Base-by-base conservation (phyloP, 1,140 invertebrate genomes). In the Mylabris phalerata region DNA sequence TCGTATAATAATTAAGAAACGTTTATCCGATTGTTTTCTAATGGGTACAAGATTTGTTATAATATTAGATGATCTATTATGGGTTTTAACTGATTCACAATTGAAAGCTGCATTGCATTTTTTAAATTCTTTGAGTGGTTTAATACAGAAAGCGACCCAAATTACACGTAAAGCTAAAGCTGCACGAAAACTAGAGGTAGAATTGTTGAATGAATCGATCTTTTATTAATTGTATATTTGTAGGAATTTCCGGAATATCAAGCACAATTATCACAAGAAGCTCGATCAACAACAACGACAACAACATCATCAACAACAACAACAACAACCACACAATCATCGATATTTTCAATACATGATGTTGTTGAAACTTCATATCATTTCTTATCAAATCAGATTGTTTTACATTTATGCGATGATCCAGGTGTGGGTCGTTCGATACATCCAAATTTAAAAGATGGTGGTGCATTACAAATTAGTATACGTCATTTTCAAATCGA, bases 291-390 rank as follows among this genome's bases (percentile, higher is more conserved):
- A 19, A 57, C 59, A 48, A 59, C 6, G 72, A 78, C 43, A 48
- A 59, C 6, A 72, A 78, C 43, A 70, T 47, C 64, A 56, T 47
- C 64, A 56, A 75, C 58, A 11, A 57, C 59, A 48, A 59, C 6
- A 72, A 78, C 43, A 19, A 19, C 19, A 19, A 19, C 19, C 19
- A 19, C 19, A 19, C 19, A 19, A 19, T 79, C 82, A 38, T 84
- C 82, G 67, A 81, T 92, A 69, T 98, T 98, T 77, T 82, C 84
- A 13, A 83, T 83, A 57, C 94, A 92, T 77, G 95, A 99, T 80
- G 93, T 99, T 27, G 78, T 90, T 4, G 95, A 98, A 79, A 98
- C 97, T 0, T 98, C 95, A 1, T 97, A 98, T 79, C 97, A 99
- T 78, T 86, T 99, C 71, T 83, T 95, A 55, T 93, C 92, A 59